Evolutionary conservation across 2,888 invertebrate genomes (phyloP).

Genomic region (Hirtodrosophila duncani): DNA sequence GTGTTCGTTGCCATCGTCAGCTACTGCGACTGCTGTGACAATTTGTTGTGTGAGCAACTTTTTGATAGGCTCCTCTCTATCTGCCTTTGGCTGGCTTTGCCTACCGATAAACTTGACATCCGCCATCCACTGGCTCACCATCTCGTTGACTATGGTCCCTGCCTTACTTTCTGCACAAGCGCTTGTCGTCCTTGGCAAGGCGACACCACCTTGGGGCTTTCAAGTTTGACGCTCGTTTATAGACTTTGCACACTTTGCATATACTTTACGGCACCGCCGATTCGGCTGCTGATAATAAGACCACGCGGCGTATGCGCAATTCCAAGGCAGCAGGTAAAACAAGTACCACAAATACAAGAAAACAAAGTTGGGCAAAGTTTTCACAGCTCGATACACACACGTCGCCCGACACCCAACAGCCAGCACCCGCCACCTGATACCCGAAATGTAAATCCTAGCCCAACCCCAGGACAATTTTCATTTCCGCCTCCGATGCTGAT

Average conservation of each 20-base stretch:
- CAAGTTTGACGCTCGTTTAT: slow-evolving; percentile 70
- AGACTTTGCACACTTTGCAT: slow-evolving; percentile 70
- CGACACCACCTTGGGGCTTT: slow-evolving; percentile 61
- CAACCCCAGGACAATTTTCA: slow-evolving; percentile 26
- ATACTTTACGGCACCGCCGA: slow-evolving; percentile 67
- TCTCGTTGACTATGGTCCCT: slow-evolving; percentile 1
- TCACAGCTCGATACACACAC: slow-evolving; percentile 60
- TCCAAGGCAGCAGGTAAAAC: slow-evolving; percentile 22
- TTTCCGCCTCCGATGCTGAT: slow-evolving; percentile 40
- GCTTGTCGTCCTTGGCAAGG: slow-evolving; percentile 43
- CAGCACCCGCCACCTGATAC: slow-evolving; percentile 8
- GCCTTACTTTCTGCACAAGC: slow-evolving; percentile 16
- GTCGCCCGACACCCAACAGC: slow-evolving; percentile 2
- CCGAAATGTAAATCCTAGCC: slow-evolving; percentile 5
- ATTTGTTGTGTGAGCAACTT: slow-evolving; percentile 65
- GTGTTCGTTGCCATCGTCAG: slow-evolving; percentile 13
- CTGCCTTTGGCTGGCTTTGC: slow-evolving; percentile 21
- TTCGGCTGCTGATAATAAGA: slow-evolving; percentile 66
- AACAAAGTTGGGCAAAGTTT: slow-evolving; percentile 59
- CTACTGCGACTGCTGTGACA: slow-evolving; percentile 36
- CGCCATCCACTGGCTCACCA: not conserved
- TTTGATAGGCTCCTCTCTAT: slow-evolving; percentile 51
- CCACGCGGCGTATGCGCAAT: slow-evolving; percentile 61
- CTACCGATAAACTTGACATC: slow-evolving; percentile 44
- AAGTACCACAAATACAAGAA: slow-evolving; percentile 18